Evolutionary conservation across 2,888 invertebrate genomes (phyloP).

Genomic region (Cheiracanthium punctorium): DNA sequence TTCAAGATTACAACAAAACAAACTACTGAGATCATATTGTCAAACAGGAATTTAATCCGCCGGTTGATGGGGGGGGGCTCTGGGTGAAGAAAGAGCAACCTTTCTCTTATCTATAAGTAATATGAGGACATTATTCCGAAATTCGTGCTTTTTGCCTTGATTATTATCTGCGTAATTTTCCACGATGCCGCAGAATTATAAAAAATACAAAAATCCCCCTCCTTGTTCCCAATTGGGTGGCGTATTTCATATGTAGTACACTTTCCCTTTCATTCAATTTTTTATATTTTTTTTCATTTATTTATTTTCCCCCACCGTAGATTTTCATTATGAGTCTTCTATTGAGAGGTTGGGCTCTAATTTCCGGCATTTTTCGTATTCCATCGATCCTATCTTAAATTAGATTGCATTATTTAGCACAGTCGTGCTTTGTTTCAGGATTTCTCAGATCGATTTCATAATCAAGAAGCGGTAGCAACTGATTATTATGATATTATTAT

Average conservation of each 20-base stretch:
- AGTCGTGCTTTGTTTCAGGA: background rate
- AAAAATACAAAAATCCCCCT: background rate
- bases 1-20: background rate
- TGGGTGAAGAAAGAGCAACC: background rate
- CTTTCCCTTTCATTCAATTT: no score
- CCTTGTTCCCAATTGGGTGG: background rate
- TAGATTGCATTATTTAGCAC: conserved; percentile 12
- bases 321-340: background rate
- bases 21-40: conserved; percentile 12
- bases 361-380: background rate
- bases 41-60: conserved; percentile 19
- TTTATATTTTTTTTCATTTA: background rate
- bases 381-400: conserved; percentile 10
- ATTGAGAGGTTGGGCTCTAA: background rate
- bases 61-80: background rate
- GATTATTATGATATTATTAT: no score
- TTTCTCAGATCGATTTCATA: background rate
- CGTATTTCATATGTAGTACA: background rate
- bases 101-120: background rate
- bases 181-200: background rate
- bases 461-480: background rate
- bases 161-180: conserved; percentile 17
- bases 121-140: conserved; percentile 16
- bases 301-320: background rate
- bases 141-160: conserved; percentile 6